These are phyloP conservation scores for Agelas oroides DNA, from an alignment of 37 sponge, comb jelly and placozoan species.

Conservation along the genomic window DNA sequence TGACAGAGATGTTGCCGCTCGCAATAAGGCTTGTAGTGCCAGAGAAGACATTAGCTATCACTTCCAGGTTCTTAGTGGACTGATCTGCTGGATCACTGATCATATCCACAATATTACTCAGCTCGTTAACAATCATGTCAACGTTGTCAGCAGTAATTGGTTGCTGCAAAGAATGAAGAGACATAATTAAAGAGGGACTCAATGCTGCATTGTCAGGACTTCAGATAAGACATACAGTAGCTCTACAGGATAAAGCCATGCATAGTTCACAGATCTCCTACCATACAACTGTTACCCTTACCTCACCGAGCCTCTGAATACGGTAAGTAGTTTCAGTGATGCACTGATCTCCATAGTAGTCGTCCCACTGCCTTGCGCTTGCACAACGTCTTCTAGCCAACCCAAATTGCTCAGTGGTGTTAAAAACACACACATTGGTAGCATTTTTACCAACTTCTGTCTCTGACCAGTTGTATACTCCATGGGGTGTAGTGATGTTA, in stretches of 20 bases:
- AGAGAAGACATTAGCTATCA: neutral
- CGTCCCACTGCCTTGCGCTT: neutral
- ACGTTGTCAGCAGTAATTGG: neutral
- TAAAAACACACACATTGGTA: neutral
- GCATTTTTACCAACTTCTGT: neutral
- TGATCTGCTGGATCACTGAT: neutral
- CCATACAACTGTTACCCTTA: neutral
- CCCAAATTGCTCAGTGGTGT: neutral
- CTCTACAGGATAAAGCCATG: too few species aligned
- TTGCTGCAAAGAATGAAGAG: neutral
- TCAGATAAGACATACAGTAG: too few species aligned
- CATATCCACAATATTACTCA: neutral
- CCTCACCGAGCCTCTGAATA: neutral
- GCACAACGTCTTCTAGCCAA: neutral
- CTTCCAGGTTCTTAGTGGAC: neutral
- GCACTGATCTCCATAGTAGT: neutral
- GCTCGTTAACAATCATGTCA: neutral
- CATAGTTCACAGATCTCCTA: too few species aligned
- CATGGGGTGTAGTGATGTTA: neutral
- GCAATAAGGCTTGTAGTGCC: neutral
- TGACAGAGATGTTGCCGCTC: neutral
- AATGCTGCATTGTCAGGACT: too few species aligned
- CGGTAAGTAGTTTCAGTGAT: neutral
- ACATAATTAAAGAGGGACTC: neutral
- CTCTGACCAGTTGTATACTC: constrained; percentile 1